phyloP scores from a whole-genome alignment of 2,888 invertebrate genomes.

The Mythimna ferrago region DNA sequence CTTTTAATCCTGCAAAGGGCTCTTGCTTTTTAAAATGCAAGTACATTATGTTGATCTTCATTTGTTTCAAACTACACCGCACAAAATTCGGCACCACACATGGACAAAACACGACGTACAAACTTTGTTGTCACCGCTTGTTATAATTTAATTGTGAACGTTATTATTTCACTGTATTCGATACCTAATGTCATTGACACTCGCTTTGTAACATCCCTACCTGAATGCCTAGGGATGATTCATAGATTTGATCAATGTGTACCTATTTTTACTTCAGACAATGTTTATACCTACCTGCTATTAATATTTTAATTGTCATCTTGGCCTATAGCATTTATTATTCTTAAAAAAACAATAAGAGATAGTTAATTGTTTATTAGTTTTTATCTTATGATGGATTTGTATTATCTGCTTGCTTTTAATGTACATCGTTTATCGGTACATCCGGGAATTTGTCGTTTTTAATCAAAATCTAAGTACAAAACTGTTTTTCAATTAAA shows the following conservation, averaged over 20 bases:
- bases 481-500: conserved; percentile 1
- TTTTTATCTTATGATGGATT: conserved; percentile 45
- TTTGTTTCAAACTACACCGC: conserved; percentile 7
- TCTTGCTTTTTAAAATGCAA: too few relatives aligned
- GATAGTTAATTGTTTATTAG: conserved; percentile 19
- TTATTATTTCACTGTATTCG: conserved; percentile 32
- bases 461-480: background rate
- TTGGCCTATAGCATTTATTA: conserved; percentile 24
- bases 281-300: background rate
- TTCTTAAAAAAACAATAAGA: conserved; percentile 32
- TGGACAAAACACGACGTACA: conserved; percentile 34
- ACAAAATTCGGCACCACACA: conserved; percentile 12
- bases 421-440: conserved; percentile 9
- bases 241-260: conserved; percentile 22
- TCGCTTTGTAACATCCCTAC: conserved; percentile 35
- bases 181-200: conserved; percentile 49
- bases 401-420: conserved; percentile 18
- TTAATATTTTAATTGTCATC: conserved; percentile 28
- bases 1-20: too few relatives aligned
- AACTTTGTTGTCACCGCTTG: conserved; percentile 36
- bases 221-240: conserved; percentile 41
- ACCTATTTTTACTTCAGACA: conserved; percentile 17
- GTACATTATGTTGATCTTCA: background rate
- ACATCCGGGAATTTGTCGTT: background rate
- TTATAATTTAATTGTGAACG: conserved; percentile 37